Conservation (phyloP, 2,113 vertebrate genomes). For the Gymnogyps californianus region DNA sequence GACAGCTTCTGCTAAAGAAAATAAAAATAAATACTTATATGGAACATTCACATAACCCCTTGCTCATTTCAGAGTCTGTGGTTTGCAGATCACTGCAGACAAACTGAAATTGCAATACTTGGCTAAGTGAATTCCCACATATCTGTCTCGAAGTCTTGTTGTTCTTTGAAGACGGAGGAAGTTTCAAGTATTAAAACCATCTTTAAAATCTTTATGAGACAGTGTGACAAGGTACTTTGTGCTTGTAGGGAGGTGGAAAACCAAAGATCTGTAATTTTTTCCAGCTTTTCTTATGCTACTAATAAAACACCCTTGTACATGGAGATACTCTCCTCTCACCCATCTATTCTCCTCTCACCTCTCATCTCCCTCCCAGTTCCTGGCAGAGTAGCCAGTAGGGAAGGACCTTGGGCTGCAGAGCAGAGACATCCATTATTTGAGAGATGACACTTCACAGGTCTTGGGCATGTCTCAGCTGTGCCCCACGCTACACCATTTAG, state of each 20-base stretch:
- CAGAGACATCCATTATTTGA: not conserved
- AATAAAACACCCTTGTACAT: not conserved
- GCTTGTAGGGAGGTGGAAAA: not conserved
- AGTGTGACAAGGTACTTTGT: not conserved
- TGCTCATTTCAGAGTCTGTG: slow-evolving; percentile 55
- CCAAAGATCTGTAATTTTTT: not conserved
- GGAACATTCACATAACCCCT: slow-evolving; percentile 58
- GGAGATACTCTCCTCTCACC: not conserved
- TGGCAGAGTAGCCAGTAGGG: not conserved
- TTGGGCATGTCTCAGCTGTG: not conserved
- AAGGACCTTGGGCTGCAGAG: not conserved
- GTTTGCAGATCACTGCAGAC: slow-evolving; percentile 44
- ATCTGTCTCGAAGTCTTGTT: slow-evolving; percentile 11
- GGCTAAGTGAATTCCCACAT: slow-evolving; percentile 37
- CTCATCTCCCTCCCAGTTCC: not conserved
- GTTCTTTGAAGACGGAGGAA: slow-evolving; percentile 37
- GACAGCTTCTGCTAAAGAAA: slow-evolving; percentile 38
- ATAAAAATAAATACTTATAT: slow-evolving; percentile 28
- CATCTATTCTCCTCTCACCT: not conserved
- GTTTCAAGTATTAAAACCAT: slow-evolving; percentile 40
- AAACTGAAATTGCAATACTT: slow-evolving; percentile 26
- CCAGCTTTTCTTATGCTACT: not conserved
- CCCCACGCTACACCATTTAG: fast-evolving
- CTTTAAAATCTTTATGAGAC: not conserved
- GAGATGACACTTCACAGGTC: not conserved